Percentiles rank a stretch among this genome's conserved stretches.
Conservation (phyloP, 2,888 invertebrate species). For the Sussaba pulchella region DNA sequence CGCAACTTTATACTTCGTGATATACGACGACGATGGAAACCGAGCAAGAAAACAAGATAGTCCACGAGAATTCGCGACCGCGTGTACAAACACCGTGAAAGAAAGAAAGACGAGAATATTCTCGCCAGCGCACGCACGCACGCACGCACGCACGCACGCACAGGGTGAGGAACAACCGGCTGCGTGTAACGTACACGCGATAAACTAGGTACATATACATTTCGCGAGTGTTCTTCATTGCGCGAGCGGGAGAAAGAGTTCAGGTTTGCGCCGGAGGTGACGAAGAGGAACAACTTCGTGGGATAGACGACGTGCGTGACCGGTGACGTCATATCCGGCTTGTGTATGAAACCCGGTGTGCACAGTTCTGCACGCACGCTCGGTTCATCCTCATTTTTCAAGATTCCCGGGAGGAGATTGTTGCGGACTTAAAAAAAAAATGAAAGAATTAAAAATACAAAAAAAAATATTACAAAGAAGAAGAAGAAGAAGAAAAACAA, state of each 20-base stretch:
- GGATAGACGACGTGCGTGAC: constrained; percentile 61
- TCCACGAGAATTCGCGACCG: not conserved
- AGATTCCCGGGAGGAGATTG: constrained; percentile 53
- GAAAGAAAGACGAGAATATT: not conserved
- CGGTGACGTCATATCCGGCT: constrained; percentile 67
- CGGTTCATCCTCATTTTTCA: constrained; percentile 39
- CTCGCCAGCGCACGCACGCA: no score
- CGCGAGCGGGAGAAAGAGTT: constrained; percentile 1
- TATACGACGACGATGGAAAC: constrained; percentile 11
- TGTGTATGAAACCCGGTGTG: constrained; percentile 30
- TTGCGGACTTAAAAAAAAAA: constrained; percentile 30
- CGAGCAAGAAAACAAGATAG: constrained; percentile 33
- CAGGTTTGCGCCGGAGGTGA: not conserved
- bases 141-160: constrained; percentile 10
- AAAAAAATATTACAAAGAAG: constrained; percentile 13
- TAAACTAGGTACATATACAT: constrained; percentile 8
- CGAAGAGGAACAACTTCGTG: constrained; percentile 20
- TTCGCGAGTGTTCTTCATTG: constrained; percentile 1
- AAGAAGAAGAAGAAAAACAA: constrained; percentile 28
- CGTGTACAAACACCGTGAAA: not conserved
- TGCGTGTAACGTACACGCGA: constrained; percentile 34
- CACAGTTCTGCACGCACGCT: constrained; percentile 12
- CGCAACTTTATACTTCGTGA: constrained; percentile 28
- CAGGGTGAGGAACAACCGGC: constrained; percentile 30
- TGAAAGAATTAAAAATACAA: not conserved